phyloP scores from a whole-genome alignment of 2,113 vertebrate species.

The Haemorhous mexicanus region DNA sequence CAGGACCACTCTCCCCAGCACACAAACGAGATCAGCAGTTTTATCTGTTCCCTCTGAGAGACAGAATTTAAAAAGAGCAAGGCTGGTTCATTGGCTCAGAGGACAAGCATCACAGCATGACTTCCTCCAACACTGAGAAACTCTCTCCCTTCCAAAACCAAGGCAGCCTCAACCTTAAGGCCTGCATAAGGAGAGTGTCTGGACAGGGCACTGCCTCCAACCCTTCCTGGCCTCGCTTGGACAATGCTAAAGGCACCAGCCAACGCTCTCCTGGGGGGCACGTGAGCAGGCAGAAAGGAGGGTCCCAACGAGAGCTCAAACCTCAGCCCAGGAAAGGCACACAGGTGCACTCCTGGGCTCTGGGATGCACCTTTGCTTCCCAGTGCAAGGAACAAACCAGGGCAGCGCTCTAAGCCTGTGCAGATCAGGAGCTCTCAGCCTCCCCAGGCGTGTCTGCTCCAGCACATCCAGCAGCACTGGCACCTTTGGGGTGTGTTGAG shows the following conservation, averaged over 20 bases:
- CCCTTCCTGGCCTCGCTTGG: neutral
- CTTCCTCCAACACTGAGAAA: neutral
- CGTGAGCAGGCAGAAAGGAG: neutral
- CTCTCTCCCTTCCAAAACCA: neutral
- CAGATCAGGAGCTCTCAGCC: fast-evolving
- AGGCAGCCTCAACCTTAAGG: neutral
- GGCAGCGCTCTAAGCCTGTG: fast-evolving
- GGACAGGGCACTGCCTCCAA: fast-evolving
- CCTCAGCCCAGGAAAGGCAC: neutral
- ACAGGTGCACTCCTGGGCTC: fast-evolving
- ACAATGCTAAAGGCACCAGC: fast-evolving
- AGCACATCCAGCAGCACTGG: fast-evolving
- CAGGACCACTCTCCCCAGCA: neutral
- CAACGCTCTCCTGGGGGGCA: neutral
- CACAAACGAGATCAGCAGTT: constrained; percentile 2
- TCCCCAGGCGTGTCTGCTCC: neutral
- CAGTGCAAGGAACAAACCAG: fast-evolving
- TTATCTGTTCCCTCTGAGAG: neutral
- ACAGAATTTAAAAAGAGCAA: neutral
- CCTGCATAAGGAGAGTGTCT: fast-evolving
- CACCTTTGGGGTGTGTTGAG: neutral
- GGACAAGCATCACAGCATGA: neutral
- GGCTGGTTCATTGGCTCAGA: neutral
- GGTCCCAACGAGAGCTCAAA: neutral
- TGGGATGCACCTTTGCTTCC: neutral